A percentile compares a stretch with the other conserved stretches of the same genome.
These are phyloP conservation scores for Phacellophora camtschatica DNA, from an alignment of 30 jellyfish, hydroid and myxozoan species.

Conservation along the genomic window DNA sequence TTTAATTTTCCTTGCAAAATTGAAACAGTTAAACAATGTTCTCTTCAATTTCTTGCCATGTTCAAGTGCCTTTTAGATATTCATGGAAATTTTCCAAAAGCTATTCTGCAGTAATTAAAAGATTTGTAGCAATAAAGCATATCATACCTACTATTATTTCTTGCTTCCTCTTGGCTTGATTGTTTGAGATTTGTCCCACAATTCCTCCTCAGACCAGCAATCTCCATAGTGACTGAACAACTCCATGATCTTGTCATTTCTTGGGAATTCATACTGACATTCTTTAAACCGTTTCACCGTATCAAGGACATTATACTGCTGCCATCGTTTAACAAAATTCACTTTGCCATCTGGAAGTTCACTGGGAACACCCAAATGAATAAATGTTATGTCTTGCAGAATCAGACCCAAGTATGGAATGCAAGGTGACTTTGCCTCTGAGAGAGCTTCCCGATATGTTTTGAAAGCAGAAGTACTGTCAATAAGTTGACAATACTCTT, in stretches of 20 bases:
- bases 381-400: constrained; percentile 90
- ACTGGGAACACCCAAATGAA: constrained; percentile 90
- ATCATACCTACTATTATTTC: constrained; percentile 26
- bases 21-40: too few relatives aligned
- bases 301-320: constrained; percentile 86
- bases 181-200: constrained; percentile 93
- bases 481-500: constrained; percentile 75
- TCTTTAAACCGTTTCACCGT: constrained; percentile 91
- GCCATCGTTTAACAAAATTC: constrained; percentile 98
- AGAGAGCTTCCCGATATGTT: constrained; percentile 88
- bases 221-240: constrained; percentile 83
- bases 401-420: constrained; percentile 98
- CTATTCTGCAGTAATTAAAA: too few relatives aligned
- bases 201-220: constrained; percentile 89
- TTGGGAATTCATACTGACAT: constrained; percentile 66
- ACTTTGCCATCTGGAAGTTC: constrained; percentile 98
- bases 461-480: constrained; percentile 97
- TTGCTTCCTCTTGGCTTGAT: constrained; percentile 70
- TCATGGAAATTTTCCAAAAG: too few relatives aligned
- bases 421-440: constrained; percentile 98
- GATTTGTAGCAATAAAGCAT: background rate
- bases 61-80: too few relatives aligned
- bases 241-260: constrained; percentile 83
- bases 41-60: too few relatives aligned
- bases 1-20: too few relatives aligned